Percentiles rank a stretch among this genome's conserved stretches.
phyloP scores from a whole-genome alignment of 2,888 invertebrate species.

The Amphipyra tragopoginis region DNA sequence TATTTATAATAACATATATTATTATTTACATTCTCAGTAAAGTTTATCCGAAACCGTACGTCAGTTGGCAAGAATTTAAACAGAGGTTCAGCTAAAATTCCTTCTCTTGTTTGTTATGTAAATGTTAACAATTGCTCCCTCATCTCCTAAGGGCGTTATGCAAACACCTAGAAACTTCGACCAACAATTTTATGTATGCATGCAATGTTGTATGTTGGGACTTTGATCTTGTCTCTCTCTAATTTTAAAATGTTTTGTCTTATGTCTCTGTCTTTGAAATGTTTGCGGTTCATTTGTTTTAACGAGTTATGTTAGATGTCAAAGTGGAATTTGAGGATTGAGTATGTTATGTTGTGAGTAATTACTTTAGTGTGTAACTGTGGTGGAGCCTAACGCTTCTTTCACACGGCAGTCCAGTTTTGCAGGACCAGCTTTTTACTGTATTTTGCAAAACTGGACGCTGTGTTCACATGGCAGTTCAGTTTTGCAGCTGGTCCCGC shows the following conservation, averaged over 20 bases:
- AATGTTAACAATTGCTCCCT: conserved; percentile 47
- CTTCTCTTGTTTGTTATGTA: conserved; percentile 41
- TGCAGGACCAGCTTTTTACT: no score
- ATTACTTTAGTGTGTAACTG: conserved; percentile 11
- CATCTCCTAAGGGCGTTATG: conserved; percentile 42
- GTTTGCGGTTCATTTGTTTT: conserved; percentile 45
- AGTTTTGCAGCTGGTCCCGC: no score
- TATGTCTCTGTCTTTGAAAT: conserved; percentile 15
- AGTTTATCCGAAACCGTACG: neutral
- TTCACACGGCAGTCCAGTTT: no score
- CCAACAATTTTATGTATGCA: conserved; percentile 53
- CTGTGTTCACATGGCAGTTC: no score
- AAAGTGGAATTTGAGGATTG: conserved; percentile 39
- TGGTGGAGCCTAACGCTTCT: conserved; percentile 5
- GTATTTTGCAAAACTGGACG: no score
- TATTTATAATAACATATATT: no score
- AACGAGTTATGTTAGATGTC: conserved; percentile 37
- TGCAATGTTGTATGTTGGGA: conserved; percentile 38
- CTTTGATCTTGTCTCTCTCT: conserved; percentile 43
- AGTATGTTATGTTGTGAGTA: conserved; percentile 17
- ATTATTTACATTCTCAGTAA: no score
- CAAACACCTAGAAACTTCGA: conserved; percentile 49
- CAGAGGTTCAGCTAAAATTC: conserved; percentile 22
- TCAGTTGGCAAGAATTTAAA: conserved; percentile 20
- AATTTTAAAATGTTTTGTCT: conserved; percentile 6